Conservation (phyloP, 2,113 vertebrate genomes). For the Osmerus eperlanus region DNA sequence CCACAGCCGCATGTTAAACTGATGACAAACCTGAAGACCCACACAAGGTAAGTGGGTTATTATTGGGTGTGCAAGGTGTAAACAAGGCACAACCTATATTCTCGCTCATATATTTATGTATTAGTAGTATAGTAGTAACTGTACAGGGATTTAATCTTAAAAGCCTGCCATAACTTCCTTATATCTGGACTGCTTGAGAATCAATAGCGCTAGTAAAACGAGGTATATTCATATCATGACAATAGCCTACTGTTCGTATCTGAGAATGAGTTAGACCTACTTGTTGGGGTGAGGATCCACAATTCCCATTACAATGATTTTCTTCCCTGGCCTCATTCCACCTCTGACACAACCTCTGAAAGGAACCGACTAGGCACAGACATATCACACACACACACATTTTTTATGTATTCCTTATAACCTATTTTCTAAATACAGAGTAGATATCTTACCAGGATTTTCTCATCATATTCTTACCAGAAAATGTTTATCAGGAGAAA, state of each 20-base stretch:
- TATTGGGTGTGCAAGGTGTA: no score
- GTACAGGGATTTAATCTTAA: no score
- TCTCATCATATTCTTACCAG: neutral
- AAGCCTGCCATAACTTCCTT: no score
- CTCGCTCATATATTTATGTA: no score
- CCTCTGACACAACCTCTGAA: conserved; percentile 89
- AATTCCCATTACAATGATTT: conserved; percentile 85
- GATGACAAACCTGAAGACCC: conserved; percentile 82
- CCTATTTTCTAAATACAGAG: no score
- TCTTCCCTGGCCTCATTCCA: conserved; percentile 89
- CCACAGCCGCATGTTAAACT: conserved; percentile 86
- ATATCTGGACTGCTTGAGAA: no score
- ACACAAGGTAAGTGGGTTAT: neutral
- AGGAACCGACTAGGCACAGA: conserved; percentile 79
- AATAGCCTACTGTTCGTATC: neutral
- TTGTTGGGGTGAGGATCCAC: conserved; percentile 86
- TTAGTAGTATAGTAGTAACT: no score
- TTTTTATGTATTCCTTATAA: no score
- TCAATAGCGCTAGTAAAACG: no score
- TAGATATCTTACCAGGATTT: no score
- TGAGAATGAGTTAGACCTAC: conserved; percentile 53
- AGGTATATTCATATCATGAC: neutral
- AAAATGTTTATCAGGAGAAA: neutral
- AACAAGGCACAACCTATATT: no score
- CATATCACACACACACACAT: neutral